Percentiles rank a stretch among this genome's conserved stretches.
Conservation (phyloP, 2,113 vertebrate genomes). For the Ceyx melanurus region DNA sequence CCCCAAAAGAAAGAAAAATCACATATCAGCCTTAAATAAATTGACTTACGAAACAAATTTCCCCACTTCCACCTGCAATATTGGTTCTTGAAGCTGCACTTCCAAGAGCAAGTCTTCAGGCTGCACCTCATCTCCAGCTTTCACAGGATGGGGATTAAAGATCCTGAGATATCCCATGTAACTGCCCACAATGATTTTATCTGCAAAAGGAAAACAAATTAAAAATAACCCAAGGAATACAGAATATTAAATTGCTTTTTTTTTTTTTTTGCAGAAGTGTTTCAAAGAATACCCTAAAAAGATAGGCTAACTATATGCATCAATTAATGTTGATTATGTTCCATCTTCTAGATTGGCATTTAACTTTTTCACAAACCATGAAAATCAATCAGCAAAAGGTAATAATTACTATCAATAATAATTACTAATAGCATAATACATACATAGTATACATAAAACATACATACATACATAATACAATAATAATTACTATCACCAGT, state of each 20-base stretch:
- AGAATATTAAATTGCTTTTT: neutral
- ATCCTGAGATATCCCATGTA: constrained; percentile 91
- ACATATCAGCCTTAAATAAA: neutral
- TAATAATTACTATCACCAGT: neutral
- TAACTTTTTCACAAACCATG: neutral
- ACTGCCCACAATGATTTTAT: constrained; percentile 95
- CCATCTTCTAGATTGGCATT: neutral
- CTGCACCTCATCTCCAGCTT: constrained; percentile 75
- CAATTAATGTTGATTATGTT: neutral
- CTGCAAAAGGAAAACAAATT: constrained; percentile 67
- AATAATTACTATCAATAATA: no score
- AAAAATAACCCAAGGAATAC: neutral
- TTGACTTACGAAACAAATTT: constrained; percentile 98
- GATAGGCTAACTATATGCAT: neutral
- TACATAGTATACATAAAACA: no score
- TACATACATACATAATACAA: no score
- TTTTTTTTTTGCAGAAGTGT: neutral
- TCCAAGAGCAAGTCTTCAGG: constrained; percentile 90
- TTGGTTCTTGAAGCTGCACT: constrained; percentile 85
- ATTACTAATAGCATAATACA: no score
- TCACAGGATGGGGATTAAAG: constrained; percentile 83
- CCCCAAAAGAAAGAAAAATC: neutral
- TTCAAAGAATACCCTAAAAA: neutral
- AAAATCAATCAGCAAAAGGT: neutral
- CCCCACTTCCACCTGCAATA: constrained; percentile 93